A percentile compares a stretch with the other conserved stretches of the same genome.
Conservation (phyloP, 2,113 vertebrate genomes). For the Macrotis lagotis region DNA sequence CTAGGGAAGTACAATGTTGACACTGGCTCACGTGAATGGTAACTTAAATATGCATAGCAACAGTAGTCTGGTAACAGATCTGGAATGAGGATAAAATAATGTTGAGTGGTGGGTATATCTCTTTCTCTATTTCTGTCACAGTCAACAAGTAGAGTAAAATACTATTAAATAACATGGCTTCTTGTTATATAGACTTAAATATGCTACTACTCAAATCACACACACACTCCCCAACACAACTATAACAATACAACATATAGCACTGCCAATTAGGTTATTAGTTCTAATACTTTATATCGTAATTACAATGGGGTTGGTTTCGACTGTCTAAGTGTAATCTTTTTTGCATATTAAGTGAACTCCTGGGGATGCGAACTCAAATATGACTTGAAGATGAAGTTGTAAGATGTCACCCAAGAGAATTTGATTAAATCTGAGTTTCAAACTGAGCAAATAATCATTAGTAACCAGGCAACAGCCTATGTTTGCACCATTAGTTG, state of each 20-base stretch:
- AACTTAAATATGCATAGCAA: background rate
- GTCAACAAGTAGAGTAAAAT: background rate
- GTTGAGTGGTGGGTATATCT: background rate
- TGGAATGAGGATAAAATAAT: background rate
- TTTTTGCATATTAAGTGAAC: background rate
- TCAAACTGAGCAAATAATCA: background rate
- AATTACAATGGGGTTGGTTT: background rate
- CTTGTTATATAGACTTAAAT: background rate
- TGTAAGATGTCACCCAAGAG: background rate
- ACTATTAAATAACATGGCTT: background rate
- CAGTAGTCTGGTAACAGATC: background rate
- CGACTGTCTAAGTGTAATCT: background rate
- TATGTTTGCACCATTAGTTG: background rate
- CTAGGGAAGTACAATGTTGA: background rate
- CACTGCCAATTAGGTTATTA: accelerated
- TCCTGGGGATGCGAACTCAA: background rate
- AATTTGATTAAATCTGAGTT: background rate
- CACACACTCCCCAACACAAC: background rate
- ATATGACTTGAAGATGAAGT: background rate
- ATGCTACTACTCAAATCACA: background rate
- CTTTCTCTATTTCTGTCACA: background rate
- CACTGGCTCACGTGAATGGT: background rate
- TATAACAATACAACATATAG: background rate
- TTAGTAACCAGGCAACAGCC: background rate
- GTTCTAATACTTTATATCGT: background rate